A percentile compares a stretch with the other conserved stretches of the same genome.
Conservation (phyloP, 1,140 invertebrate genomes). For the Cryptotermes secundus region DNA sequence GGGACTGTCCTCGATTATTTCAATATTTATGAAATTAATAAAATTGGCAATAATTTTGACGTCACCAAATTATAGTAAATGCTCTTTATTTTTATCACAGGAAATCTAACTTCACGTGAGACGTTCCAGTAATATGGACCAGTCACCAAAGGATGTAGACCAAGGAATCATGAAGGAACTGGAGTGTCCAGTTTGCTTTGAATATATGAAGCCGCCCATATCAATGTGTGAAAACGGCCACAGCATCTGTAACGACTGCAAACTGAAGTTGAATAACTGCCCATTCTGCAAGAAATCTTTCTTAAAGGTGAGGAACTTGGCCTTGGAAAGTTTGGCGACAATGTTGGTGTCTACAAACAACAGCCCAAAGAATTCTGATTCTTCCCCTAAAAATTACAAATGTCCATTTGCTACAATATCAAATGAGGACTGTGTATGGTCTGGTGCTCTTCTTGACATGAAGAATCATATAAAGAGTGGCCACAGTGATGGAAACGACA, state of each 20-base stretch:
- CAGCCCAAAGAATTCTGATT: not conserved
- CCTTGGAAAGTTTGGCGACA: not conserved
- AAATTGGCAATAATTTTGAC: no score
- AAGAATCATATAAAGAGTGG: not conserved
- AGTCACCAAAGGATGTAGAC: not conserved
- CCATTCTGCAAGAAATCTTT: slow-evolving; percentile 63
- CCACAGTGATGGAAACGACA: not conserved
- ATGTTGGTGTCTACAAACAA: not conserved
- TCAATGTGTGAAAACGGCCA: slow-evolving; percentile 75
- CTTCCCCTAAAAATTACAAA: not conserved
- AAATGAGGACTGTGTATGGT: not conserved
- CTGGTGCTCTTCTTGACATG: not conserved
- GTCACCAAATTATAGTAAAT: no score
- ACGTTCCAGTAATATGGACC: not conserved
- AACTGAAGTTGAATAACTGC: slow-evolving; percentile 64
- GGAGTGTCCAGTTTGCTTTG: slow-evolving; percentile 79
- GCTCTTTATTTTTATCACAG: no score
- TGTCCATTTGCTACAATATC: not conserved
- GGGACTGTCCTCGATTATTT: no score
- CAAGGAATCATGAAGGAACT: slow-evolving; percentile 40
- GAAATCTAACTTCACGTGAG: not conserved
- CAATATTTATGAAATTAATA: no score
- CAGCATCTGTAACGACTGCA: slow-evolving; percentile 70
- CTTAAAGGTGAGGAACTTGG: not conserved
- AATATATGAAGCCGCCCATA: slow-evolving; percentile 71